A percentile compares a stretch with the other conserved stretches of the same genome.
phyloP scores from a whole-genome alignment of 2,888 invertebrate species.

The Macrophya annulata region DNA sequence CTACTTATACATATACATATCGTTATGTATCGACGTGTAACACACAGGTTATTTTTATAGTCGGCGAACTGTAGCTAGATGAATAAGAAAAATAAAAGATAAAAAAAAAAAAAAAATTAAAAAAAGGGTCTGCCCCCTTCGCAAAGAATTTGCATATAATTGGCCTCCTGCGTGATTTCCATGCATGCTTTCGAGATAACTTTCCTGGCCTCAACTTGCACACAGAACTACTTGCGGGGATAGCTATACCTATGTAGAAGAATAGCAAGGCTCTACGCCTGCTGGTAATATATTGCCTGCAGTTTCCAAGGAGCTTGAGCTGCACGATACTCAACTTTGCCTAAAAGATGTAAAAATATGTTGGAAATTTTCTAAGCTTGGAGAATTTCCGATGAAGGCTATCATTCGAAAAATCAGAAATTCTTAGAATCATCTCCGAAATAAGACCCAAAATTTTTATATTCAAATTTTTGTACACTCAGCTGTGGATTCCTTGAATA shows the following conservation, averaged over 20 bases:
- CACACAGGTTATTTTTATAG: not conserved
- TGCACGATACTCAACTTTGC: constrained; percentile 37
- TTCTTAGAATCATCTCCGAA: not conserved
- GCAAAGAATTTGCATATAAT: constrained; percentile 52
- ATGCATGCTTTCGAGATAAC: constrained; percentile 46
- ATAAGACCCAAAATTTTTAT: not conserved
- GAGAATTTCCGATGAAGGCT: not conserved
- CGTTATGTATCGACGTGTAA: not conserved
- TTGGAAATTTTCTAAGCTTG: not conserved
- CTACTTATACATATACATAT: not conserved
- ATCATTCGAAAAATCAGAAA: not conserved
- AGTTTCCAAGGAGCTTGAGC: not conserved
- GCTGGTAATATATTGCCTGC: constrained; percentile 36
- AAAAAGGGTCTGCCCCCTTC: constrained; percentile 14
- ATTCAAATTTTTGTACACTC: not conserved
- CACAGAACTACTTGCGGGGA: constrained; percentile 18
- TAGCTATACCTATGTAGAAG: not conserved
- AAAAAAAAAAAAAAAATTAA: constrained; percentile 31
- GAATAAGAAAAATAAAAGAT: not conserved
- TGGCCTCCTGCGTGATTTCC: constrained; percentile 31
- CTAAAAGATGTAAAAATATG: not conserved
- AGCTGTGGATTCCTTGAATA: not conserved
- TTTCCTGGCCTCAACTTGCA: constrained; percentile 6
- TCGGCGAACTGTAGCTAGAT: not conserved
- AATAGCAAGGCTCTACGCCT: not conserved